Percentiles rank a stretch among this genome's conserved stretches.
These are phyloP conservation scores for Psammodynastes pulverulentus DNA, from an alignment of 2,113 vertebrate species.

Conservation along the genomic window DNA sequence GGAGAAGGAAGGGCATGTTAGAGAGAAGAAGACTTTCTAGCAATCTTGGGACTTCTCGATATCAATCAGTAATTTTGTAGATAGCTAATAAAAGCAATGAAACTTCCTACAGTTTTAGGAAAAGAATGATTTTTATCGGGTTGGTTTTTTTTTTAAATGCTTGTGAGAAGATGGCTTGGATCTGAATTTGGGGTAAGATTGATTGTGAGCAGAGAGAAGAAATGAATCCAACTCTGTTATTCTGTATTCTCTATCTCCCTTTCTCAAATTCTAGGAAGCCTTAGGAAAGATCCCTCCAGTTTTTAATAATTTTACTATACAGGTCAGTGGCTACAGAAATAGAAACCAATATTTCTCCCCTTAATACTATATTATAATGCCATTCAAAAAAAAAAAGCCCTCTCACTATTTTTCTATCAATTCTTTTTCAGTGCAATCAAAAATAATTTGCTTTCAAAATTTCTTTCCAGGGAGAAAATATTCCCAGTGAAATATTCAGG, in stretches of 20 bases:
- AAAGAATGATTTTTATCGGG: not conserved
- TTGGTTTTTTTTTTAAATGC: not conserved
- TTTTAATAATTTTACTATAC: not conserved
- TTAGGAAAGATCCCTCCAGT: not conserved
- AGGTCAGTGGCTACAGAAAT: not conserved
- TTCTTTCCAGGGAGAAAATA: not conserved
- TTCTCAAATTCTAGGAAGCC: not conserved
- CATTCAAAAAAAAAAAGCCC: no score
- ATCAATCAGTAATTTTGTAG: not conserved
- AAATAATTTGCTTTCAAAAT: not conserved
- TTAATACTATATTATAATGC: not conserved
- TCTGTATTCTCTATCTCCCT: not conserved
- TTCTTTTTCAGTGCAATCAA: not conserved
- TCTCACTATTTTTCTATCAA: not conserved
- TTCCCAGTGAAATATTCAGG: not conserved
- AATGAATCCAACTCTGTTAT: not conserved
- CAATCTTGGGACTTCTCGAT: not conserved
- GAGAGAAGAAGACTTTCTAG: not conserved
- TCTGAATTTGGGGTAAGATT: not conserved
- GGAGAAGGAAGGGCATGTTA: not conserved
- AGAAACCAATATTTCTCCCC: not conserved
- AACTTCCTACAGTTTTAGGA: not conserved
- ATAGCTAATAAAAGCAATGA: not conserved
- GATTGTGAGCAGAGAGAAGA: not conserved
- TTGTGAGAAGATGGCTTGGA: not conserved